Base-by-base conservation (phyloP, 2,888 invertebrate species). In the Carabus problematicus region DNA sequence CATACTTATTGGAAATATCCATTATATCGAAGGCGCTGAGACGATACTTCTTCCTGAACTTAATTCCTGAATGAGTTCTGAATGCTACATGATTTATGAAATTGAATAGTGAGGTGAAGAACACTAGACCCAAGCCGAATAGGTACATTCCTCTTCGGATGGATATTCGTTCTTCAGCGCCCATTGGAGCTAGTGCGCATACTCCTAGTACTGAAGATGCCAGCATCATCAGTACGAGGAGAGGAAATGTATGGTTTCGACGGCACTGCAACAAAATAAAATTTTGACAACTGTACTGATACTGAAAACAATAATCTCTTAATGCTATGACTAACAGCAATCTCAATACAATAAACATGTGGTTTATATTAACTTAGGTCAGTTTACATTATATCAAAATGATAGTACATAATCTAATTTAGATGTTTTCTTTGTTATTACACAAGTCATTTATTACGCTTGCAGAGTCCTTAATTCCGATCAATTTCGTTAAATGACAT, bases 1-100 rank as follows among this genome's bases (percentile, higher is more conserved):
- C 88, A 84, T 76, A 91, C 91, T 91, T 91, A 83, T 91, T 91
- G 60, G 87, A 90, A 73, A 91, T 90, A 77, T 91, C 91, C 74
- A 89, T 84, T 56, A 91, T 88, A 75, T 91, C 90, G 8, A 87
- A 88, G 74, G 85, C 84, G 76, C 85, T 87, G 12, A 91, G 85
- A 61, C 86, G 85, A 82, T 89, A 90, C 78, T 87, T 87, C 78
- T 86, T 85, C 0, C 88, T 82, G 74, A 89, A 84, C 56, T 84
- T 82, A 39, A 85, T 82, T 16, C 91, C 91, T 49, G 81, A 79
- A 58, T 79, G 81, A 9, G 91, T 90, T 76, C 85, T 85, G 75
- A 89, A 80, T 40, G 87, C 84, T 58, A 86, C 80, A 75, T 86
- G 84, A 79, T 89, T 89, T 70, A 88, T 82, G 75, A 88, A 84